Percentiles rank a stretch among this genome's conserved stretches.
Conservation (phyloP, 2,797 vertebrate genomes). For the Alectoris magna region DNA sequence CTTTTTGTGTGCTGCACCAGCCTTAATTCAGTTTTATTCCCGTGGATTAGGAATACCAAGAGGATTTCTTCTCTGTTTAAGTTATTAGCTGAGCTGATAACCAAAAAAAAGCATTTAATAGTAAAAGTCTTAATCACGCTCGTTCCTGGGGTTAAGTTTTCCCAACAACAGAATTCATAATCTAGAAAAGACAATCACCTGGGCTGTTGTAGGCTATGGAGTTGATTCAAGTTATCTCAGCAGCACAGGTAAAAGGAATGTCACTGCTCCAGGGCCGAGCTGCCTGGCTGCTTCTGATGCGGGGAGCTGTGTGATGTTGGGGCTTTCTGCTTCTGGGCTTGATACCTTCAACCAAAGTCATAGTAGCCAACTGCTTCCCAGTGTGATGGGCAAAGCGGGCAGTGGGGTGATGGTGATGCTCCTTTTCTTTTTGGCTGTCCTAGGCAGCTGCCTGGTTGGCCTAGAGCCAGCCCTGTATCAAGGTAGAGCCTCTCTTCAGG, state of each 20-base stretch:
- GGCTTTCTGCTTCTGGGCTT: background rate
- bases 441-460: background rate
- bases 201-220: background rate
- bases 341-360: background rate
- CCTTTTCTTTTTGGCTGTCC: background rate
- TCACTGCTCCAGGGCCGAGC: background rate
- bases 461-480: background rate
- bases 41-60: background rate
- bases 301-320: background rate
- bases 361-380: background rate
- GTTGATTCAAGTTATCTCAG: background rate
- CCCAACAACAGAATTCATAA: background rate
- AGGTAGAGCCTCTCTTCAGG: background rate
- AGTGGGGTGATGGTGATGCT: fast-evolving
- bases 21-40: background rate
- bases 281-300: background rate
- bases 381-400: background rate
- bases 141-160: background rate
- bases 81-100: background rate
- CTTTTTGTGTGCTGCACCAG: background rate
- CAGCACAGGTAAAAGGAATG: fast-evolving
- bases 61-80: background rate
- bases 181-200: background rate
- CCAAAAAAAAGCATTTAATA: background rate
- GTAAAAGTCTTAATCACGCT: background rate